These are phyloP conservation scores for Rafetus swinhoei DNA, from an alignment of 2,113 vertebrate species.

Conservation along the genomic window DNA sequence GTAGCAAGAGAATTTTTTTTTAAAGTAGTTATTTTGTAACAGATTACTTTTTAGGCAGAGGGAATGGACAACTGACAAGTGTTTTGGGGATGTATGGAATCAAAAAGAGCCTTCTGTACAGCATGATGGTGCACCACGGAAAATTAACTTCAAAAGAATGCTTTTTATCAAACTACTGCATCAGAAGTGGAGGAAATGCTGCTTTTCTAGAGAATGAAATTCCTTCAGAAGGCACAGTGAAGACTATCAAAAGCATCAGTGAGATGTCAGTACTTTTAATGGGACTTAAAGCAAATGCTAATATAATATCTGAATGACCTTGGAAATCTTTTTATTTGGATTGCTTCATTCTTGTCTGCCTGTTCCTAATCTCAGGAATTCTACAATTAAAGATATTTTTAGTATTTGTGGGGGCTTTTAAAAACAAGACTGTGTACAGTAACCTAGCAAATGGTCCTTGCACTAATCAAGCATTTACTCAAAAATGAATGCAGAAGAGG, in stretches of 20 bases:
- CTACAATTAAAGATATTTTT: constrained; percentile 69
- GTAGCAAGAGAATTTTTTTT: constrained; percentile 27
- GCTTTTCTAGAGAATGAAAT: constrained; percentile 51
- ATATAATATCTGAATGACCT: constrained; percentile 76
- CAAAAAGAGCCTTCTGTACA: constrained; percentile 60
- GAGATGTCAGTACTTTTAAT: constrained; percentile 69
- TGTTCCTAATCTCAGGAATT: constrained; percentile 67
- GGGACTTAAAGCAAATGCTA: constrained; percentile 64
- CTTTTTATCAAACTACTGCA: constrained; percentile 68
- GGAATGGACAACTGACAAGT: constrained; percentile 47
- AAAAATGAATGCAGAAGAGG: constrained; percentile 72
- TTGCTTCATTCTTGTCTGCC: constrained; percentile 64
- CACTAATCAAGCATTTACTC: constrained; percentile 71
- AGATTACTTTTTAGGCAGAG: constrained; percentile 25
- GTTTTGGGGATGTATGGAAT: constrained; percentile 66
- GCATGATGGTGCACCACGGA: constrained; percentile 48
- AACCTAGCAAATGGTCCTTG: constrained; percentile 71
- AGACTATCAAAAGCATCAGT: constrained; percentile 60
- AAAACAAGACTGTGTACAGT: constrained; percentile 62
- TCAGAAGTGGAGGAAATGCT: constrained; percentile 55
- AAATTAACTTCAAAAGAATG: constrained; percentile 78
- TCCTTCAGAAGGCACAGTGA: constrained; percentile 67
- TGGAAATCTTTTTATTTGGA: constrained; percentile 76
- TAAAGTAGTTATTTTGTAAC: constrained; percentile 19
- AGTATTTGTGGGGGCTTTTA: constrained; percentile 66